Base-by-base conservation (phyloP, 2,797 vertebrate species). In the Alcedo quadribrachys region DNA sequence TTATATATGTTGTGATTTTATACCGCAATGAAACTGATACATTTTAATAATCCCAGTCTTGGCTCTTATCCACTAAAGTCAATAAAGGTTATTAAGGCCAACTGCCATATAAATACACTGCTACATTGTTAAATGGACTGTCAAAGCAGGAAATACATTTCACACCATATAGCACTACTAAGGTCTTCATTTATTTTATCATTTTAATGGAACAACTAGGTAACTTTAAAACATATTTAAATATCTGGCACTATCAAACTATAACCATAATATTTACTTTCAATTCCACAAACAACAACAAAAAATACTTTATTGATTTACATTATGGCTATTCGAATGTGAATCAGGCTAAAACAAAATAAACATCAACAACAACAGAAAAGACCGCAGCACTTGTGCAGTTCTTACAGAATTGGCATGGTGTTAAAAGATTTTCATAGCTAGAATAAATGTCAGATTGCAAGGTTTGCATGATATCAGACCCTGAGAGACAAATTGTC, bases 381-480 rank as follows among this genome's bases (percentile, higher is more conserved):
- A 88, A 75, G 83, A 73, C 92, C 79, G 55, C 68, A 27, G 14
- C 73, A 78, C 42, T 93, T 93, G 35, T 55, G 53, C 91, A 84
- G 53, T 75, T 90, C 42, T 67, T 74, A 54, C 46, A 84, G 96
- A 92, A 92, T 94, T 68, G 85, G 90, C 68, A 46, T 2, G 24
- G 90, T 46, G 63, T 93, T 95, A 91, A 45, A 86, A 77, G 96
- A 96, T 97, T 97, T 98, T 98, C 97, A 97, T 98, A 98, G 98
- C 98, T 98, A 98, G 98, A 98, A 98, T 98, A 99, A 99, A 99
- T 99, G 98, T 99, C 98, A 98, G 97, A 97, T 98, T 98, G 98
- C 98, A 96, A 97, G 98, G 98, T 97, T 97, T 95, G 96, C 95
- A 95, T 86, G 98, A 98, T 98, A 98, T 92, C 95, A 97, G 97